Evolutionary conservation across 2,113 vertebrate genomes (phyloP).

Genomic region (Rhinoptilus africanus): DNA sequence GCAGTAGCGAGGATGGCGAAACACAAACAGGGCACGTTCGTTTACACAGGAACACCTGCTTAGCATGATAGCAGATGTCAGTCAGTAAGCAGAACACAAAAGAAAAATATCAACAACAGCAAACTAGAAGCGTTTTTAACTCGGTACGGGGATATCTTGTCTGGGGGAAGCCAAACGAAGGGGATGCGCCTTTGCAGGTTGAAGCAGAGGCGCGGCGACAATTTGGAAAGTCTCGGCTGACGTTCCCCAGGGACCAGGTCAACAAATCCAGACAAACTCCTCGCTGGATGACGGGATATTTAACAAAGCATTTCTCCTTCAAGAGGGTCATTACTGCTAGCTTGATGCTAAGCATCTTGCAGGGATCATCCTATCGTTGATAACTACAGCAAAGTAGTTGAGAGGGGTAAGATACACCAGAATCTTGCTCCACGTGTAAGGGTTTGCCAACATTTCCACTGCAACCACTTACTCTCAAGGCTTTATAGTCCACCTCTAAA

Average conservation of each 20-base stretch:
- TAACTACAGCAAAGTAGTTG: not conserved
- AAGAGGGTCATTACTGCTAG: not conserved
- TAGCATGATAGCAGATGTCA: conserved; percentile 99
- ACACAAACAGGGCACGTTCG: conserved; percentile 98
- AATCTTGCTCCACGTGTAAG: not conserved
- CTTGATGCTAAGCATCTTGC: not conserved
- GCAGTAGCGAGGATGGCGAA: conserved; percentile 90
- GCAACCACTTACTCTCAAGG: not conserved
- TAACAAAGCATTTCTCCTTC: not conserved
- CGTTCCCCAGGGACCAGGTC: not conserved
- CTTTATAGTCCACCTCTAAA: not conserved
- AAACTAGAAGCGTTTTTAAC: conserved; percentile 72
- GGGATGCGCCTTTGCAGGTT: not conserved
- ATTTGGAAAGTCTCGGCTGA: not conserved
- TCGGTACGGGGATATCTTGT: conserved; percentile 16
- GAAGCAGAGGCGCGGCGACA: not conserved
- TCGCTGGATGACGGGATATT: not conserved
- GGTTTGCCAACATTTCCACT: not conserved
- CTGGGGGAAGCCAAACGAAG: conserved; percentile 22
- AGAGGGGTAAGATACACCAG: not conserved
- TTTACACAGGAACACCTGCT: conserved; percentile 99
- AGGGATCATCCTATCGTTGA: not conserved
- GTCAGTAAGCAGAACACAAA: conserved; percentile 92
- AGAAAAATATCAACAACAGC: conserved; percentile 79
- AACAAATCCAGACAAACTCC: not conserved